Evolutionary conservation across 1,140 invertebrate species (phyloP).

Genomic region (Solenopsis invicta): DNA sequence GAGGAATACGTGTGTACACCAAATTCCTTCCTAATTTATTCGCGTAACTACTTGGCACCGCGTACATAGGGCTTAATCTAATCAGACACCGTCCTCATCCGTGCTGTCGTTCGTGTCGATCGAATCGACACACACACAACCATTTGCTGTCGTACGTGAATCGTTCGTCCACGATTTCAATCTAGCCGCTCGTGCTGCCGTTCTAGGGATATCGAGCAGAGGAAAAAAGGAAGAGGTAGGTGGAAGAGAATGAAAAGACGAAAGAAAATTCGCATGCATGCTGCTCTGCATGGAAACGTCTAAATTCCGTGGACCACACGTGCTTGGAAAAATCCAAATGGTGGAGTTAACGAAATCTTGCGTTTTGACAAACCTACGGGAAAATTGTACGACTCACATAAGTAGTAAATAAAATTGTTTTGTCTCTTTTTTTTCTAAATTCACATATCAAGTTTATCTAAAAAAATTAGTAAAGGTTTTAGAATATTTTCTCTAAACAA

Average conservation of each 20-base stretch:
- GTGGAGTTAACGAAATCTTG: constrained; percentile 27
- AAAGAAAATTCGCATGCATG: constrained; percentile 43
- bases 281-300: constrained; percentile 56
- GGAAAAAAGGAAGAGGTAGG: constrained; percentile 23
- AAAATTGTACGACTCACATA: constrained; percentile 1
- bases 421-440: background rate
- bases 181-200: constrained; percentile 54
- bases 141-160: constrained; percentile 40
- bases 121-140: constrained; percentile 50
- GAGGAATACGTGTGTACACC: constrained; percentile 26
- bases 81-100: constrained; percentile 43
- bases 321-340: constrained; percentile 46
- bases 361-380: background rate
- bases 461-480: background rate
- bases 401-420: background rate
- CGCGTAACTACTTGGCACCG: constrained; percentile 61
- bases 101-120: constrained; percentile 56
- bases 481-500: background rate
- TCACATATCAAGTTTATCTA: background rate
- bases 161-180: constrained; percentile 67
- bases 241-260: constrained; percentile 38
- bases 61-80: constrained; percentile 62
- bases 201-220: constrained; percentile 43
- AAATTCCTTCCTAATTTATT: constrained; percentile 69
- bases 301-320: constrained; percentile 40